A percentile compares a stretch with the other conserved stretches of the same genome.
Conservation (phyloP, 2,888 invertebrate genomes). For the Heteromurus nitidus region DNA sequence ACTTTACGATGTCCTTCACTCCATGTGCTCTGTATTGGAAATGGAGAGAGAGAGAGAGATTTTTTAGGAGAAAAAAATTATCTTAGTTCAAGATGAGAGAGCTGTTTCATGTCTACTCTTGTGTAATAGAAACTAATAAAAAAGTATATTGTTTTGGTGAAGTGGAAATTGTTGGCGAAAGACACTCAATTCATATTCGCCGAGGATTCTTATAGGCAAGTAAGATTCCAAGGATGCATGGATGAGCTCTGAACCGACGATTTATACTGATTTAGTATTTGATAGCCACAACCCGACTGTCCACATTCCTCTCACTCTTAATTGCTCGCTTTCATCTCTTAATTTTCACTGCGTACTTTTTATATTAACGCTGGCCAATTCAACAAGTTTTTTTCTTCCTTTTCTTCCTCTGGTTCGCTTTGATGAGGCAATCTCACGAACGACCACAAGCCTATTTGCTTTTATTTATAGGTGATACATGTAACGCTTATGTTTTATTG, state of each 20-base stretch:
- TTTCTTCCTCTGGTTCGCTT: background rate
- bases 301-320: slow-evolving; percentile 62
- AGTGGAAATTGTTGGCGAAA: slow-evolving; percentile 9
- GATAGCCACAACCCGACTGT: slow-evolving; percentile 44
- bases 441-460: background rate
- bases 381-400: slow-evolving; percentile 6
- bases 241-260: slow-evolving; percentile 13
- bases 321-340: slow-evolving; percentile 65
- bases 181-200: slow-evolving; percentile 24
- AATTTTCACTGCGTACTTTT: slow-evolving; percentile 46
- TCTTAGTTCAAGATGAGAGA: no score
- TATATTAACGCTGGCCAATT: background rate
- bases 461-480: slow-evolving; percentile 13
- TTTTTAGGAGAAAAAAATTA: no score
- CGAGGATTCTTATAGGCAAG: slow-evolving; percentile 11
- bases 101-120: no score
- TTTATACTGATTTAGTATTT: slow-evolving; percentile 54
- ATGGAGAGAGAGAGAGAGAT: background rate
- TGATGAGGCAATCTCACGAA: background rate
- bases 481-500: slow-evolving; percentile 19
- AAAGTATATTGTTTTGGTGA: no score
- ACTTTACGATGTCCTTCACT: slow-evolving; percentile 35
- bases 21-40: slow-evolving; percentile 27
- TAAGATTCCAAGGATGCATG: slow-evolving; percentile 23
- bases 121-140: no score